phyloP scores from a whole-genome alignment of 1,140 invertebrate species.

The Heliconius nattereri region DNA sequence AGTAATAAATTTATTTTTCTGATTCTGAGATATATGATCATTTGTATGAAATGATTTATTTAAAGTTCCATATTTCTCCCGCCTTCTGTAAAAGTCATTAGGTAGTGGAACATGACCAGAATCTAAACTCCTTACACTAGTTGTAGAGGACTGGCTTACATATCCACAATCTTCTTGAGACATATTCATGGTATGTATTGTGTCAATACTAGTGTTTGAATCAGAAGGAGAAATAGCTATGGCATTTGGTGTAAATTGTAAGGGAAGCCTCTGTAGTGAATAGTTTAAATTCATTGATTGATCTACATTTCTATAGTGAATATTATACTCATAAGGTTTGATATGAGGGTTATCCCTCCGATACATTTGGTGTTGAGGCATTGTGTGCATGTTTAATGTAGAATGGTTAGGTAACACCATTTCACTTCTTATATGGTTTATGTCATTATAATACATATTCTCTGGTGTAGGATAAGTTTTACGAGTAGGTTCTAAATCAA shows the following conservation, averaged over 20 bases:
- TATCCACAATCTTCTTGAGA: slow-evolving; percentile 78
- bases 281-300: slow-evolving; percentile 56
- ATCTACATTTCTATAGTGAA: slow-evolving; percentile 59
- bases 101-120: slow-evolving; percentile 53
- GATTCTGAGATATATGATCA: slow-evolving; percentile 20
- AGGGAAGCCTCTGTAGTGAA: slow-evolving; percentile 57
- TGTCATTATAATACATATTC: slow-evolving; percentile 64
- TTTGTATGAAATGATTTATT: slow-evolving; percentile 18
- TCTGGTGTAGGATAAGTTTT: slow-evolving; percentile 61
- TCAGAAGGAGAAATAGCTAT: slow-evolving; percentile 74
- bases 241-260: slow-evolving; percentile 73
- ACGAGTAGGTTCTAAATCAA: slow-evolving; percentile 62
- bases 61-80: slow-evolving; percentile 37
- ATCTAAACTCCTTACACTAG: slow-evolving; percentile 75
- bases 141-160: slow-evolving; percentile 75
- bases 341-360: slow-evolving; percentile 64
- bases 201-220: slow-evolving; percentile 74
- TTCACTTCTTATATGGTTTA: slow-evolving; percentile 57
- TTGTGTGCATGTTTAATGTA: slow-evolving; percentile 55
- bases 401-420: slow-evolving; percentile 55
- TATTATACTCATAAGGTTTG: slow-evolving; percentile 64
- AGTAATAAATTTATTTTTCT: slow-evolving; percentile 46
- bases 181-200: slow-evolving; percentile 55
- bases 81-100: slow-evolving; percentile 61
- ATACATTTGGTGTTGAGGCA: slow-evolving; percentile 60